Conservation (phyloP, 2,888 invertebrate species). For the Cosmia pyralina region DNA sequence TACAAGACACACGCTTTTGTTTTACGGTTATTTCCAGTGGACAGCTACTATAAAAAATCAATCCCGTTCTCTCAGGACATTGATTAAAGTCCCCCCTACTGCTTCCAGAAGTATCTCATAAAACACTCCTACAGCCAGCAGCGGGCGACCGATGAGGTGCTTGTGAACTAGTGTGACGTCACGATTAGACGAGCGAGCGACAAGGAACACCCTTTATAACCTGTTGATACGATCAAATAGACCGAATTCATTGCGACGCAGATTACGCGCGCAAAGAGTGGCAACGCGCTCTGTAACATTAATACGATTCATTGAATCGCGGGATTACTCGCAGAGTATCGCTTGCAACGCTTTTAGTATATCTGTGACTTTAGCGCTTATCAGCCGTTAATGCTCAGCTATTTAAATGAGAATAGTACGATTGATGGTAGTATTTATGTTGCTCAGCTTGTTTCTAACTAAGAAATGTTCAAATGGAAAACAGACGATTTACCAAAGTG, state of each 20-base stretch:
- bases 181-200: conserved; percentile 5
- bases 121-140: conserved; percentile 35
- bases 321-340: conserved; percentile 40
- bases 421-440: conserved; percentile 25
- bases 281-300: conserved; percentile 43
- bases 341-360: conserved; percentile 33
- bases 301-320: conserved; percentile 60
- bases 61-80: conserved; percentile 23
- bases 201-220: conserved; percentile 60
- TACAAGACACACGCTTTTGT: neutral
- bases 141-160: conserved; percentile 4
- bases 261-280: conserved; percentile 56
- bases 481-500: no score
- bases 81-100: conserved; percentile 36
- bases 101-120: conserved; percentile 29
- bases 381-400: conserved; percentile 19
- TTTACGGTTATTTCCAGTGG: conserved; percentile 11
- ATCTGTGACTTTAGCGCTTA: conserved; percentile 25
- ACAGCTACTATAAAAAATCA: conserved; percentile 26
- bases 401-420: conserved; percentile 23
- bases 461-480: neutral
- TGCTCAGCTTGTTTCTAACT: neutral
- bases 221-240: conserved; percentile 66
- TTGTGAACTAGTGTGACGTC: conserved; percentile 22
- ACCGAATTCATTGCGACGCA: conserved; percentile 57